Base-by-base conservation (phyloP, 1,140 invertebrate species). In the Aethina tumida region DNA sequence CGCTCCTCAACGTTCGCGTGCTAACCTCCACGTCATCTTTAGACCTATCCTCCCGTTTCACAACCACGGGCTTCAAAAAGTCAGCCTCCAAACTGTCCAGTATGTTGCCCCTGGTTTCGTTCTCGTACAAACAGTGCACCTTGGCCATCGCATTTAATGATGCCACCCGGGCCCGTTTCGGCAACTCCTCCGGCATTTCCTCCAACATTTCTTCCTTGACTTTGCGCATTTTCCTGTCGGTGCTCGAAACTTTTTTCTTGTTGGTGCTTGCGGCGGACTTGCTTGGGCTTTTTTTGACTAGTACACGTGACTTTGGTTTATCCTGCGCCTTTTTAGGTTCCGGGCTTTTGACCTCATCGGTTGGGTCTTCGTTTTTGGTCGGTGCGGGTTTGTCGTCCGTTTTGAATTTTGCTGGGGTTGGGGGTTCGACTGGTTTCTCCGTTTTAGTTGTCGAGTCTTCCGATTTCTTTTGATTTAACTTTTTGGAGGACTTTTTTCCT, bases 111-210 rank as follows among this genome's bases (percentile, higher is more conserved):
- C 79, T 68, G 24, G 78, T 80, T 60, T 91, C 87, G 57, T 91
- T 90, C 60, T 92, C 88, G 50, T 90, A 91, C 8, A 92, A 67
- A 56, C 86, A 89, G 58, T 91, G 86, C 18, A 92, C 87, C 69
- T 92, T 91, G n/a, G 86, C 86, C 49, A 85, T 61, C 0, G 88
- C 88, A 62, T 93, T 93, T 10, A 93, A 59, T 4, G 86, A 90
- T 16, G 88, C 88, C 56, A 89, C 86, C 43, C 88, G 69, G 55
- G 85, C 81, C 35, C 78, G 69, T 62, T 86, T 87, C 6, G 82
- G 80, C 10, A 13, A 7, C 10, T 28, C 15, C 10, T 6, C 6
- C 7, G 7, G 10, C 7, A 10, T 7, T 7, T 6, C 7, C 7
- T 28, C 6, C 7, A 6, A 6, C 27, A 9, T 10, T 28, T 28